Base-by-base conservation (phyloP, 2,888 invertebrate species). In the Creontiades dilutus region DNA sequence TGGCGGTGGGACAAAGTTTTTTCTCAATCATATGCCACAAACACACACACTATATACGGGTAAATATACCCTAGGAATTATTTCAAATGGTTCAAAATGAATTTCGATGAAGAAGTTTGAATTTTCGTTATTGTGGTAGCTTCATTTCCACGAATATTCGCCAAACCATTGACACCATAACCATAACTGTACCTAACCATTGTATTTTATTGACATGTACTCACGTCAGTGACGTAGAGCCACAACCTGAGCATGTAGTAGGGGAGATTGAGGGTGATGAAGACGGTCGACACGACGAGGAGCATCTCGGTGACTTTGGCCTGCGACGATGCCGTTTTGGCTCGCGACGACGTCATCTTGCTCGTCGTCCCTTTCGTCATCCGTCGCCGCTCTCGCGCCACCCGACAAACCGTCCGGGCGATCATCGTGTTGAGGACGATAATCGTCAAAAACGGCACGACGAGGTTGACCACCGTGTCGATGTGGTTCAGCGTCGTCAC, bases 281-380 rank as follows among this genome's bases (percentile, higher is more conserved):
- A 97, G 0, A 96, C 96, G 0, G 96, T 95, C 0, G 97, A 97
- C 0, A 97, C 97, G 87, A 97, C 94, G 46, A 98, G 94, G 90
- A 98, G 94, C 96, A 97, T 97, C 92, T 96, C 96, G 57, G 97
- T 97, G 91, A 97, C 95, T 92, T 96, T 95, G 28, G 95, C 94
- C 92, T 96, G 96, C 0, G 95, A 94, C 82, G 92, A 92, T 46
- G 82, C 57, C 28, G 89, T 48, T 28, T 68, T 27, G 19, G 78
- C 28, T 61, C 89, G 82, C 3, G 81, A 2, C 57, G 80, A 52
- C 23, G 89, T 78, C 11, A 48, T 47, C 0, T 76, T 37, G 13
- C 86, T 84, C 23, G 91, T 86, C 46, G 86, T 84, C 11, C 88
- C 88, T 89, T 91, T 92, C 47, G 92, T 92, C 92, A 93, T 92